Conservation (phyloP, 2,888 invertebrate species). For the Drosophila fulvimacula region DNA sequence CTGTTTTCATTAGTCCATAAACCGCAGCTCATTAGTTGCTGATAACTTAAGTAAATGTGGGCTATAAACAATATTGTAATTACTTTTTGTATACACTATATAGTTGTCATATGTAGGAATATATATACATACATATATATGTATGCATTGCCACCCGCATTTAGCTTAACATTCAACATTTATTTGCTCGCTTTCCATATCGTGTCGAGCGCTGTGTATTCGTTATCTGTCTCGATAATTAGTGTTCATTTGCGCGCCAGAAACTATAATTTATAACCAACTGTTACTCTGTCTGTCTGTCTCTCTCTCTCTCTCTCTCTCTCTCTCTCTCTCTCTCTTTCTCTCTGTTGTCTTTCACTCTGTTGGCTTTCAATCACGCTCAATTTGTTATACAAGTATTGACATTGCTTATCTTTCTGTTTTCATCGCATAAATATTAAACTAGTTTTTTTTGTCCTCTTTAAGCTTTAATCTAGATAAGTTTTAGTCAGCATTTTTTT, state of each 20-base stretch:
- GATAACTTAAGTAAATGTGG: background rate
- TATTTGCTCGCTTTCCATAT: constrained; percentile 26
- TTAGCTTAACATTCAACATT: constrained; percentile 18
- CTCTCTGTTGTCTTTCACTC: background rate
- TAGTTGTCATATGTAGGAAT: too few relatives aligned
- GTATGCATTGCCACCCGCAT: constrained; percentile 19
- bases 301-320: background rate
- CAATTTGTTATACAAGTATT: constrained; percentile 55
- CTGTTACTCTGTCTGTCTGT: too few relatives aligned
- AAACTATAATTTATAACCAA: constrained; percentile 37
- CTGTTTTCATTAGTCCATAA: background rate
- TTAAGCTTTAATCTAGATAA: constrained; percentile 26
- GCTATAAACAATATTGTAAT: background rate
- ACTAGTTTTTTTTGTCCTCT: background rate
- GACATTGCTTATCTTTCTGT: constrained; percentile 42
- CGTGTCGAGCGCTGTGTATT: constrained; percentile 17
- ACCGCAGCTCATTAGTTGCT: background rate
- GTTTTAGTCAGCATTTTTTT: background rate
- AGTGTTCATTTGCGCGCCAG: constrained; percentile 53
- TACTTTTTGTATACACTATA: too few relatives aligned
- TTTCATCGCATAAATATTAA: constrained; percentile 33
- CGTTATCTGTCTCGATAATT: constrained; percentile 37
- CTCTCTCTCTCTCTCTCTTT: background rate
- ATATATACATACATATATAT: background rate
- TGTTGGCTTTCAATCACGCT: constrained; percentile 20